Evolutionary conservation across 1,140 invertebrate species (phyloP), one percentile per base, ranked within the genome.

Genomic region (Hormaphis cornu): DNA sequence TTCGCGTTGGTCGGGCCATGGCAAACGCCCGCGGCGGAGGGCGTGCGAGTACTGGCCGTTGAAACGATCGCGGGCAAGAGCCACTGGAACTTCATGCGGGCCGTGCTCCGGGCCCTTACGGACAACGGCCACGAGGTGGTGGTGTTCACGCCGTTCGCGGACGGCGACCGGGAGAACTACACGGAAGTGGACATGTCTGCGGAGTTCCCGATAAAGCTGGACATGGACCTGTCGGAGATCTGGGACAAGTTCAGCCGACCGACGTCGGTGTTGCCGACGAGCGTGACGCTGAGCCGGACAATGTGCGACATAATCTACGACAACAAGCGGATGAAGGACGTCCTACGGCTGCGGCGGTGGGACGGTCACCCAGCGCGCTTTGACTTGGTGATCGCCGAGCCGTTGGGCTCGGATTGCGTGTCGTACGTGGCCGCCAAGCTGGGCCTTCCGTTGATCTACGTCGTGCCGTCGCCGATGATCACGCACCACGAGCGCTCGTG

Each of bases 11-110:
- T 16, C 16, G 50, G 20, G 10, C 46, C 16, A 26, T 10, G 7
- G 14, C n/a, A n/a, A n/a, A 8, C 24, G 50, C 10, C 0, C 42
- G n/a, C 14, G 18, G 24, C 46, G 12, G 26, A 53, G 18, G 37
- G n/a, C n/a, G 50, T 20, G 2, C 12, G 42, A 26, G 71, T 90
- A 73, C 76, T 89, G 28, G 86, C 81, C 1, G 74, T 87, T 22
- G 85, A 87, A 73, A 81, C 83, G 3, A 82, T 86, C 70, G 77
- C 80, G 0, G 83, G 86, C 1, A 83, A 81, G 28, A 89, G 86
- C 75, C 87, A 90, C 73, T 86, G 87, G 73, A 80, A 83, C 30
- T 84, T 87, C 22, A 86, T 85, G 72, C 78, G 83, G 46, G 82
- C 82, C 0, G 74, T 90, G 3, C 76, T 89, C 5, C 81, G 82